Conservation (phyloP, 1,140 invertebrate species). For the Drosophila tsacasi region DNA sequence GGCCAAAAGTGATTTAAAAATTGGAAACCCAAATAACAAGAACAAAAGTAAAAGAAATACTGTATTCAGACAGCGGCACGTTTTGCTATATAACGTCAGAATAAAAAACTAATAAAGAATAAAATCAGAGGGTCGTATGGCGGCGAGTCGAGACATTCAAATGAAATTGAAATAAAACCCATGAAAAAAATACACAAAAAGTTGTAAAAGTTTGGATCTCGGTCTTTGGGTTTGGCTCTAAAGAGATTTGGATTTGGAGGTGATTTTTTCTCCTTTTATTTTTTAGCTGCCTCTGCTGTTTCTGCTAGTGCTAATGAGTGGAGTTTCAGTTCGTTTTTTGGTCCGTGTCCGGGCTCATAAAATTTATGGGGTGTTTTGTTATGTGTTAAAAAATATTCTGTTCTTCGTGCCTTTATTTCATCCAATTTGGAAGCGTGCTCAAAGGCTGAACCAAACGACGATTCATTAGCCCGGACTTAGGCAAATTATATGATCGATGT, state of each 20-base stretch:
- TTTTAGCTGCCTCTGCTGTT: slow-evolving; percentile 26
- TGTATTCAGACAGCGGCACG: slow-evolving; percentile 46
- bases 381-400: slow-evolving; percentile 66
- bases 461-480: slow-evolving; percentile 65
- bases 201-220: slow-evolving; percentile 41
- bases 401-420: slow-evolving; percentile 13
- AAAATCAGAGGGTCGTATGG: slow-evolving; percentile 22
- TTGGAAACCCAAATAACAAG: slow-evolving; percentile 28
- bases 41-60: slow-evolving; percentile 21
- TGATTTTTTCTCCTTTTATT: slow-evolving; percentile 30
- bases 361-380: slow-evolving; percentile 82
- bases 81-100: slow-evolving; percentile 42
- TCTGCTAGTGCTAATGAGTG: slow-evolving; percentile 63
- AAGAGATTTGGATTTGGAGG: slow-evolving; percentile 39
- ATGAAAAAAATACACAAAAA: slow-evolving; percentile 20
- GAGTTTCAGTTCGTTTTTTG: slow-evolving; percentile 43
- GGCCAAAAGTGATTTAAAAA: slow-evolving; percentile 64
- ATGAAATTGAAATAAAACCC: slow-evolving; percentile 49
- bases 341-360: slow-evolving; percentile 56
- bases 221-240: slow-evolving; percentile 49
- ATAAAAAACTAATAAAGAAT: slow-evolving; percentile 40
- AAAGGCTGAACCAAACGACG: slow-evolving; percentile 28
- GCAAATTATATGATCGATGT: slow-evolving; percentile 79
- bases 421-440: slow-evolving; percentile 50
- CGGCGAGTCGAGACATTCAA: slow-evolving; percentile 40